A percentile compares a stretch with the other conserved stretches of the same genome.
Conservation (phyloP, 2,888 invertebrate species). For the Cryptocephalus moraei region DNA sequence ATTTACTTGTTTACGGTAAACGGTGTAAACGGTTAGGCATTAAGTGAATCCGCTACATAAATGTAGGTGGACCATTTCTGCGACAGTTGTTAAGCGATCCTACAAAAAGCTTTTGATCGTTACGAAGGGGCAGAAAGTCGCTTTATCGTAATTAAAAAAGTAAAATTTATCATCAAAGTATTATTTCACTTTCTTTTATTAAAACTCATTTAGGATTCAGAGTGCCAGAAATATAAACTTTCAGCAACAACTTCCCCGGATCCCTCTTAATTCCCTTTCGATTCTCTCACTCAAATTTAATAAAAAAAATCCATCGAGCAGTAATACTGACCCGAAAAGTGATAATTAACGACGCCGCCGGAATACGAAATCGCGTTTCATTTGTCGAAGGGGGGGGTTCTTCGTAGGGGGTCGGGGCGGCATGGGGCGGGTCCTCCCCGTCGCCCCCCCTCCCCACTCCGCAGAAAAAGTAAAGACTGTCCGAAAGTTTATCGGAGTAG, state of each 20-base stretch:
- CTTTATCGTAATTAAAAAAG: too few relatives aligned
- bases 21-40: too few relatives aligned
- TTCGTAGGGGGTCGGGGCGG: background rate
- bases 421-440: background rate
- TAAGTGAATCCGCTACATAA: too few relatives aligned
- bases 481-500: constrained; percentile 14
- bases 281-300: constrained; percentile 7
- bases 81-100: too few relatives aligned
- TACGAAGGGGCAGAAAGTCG: too few relatives aligned
- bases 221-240: too few relatives aligned
- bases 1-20: too few relatives aligned
- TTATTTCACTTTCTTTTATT: too few relatives aligned
- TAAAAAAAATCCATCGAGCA: constrained; percentile 10
- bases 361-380: constrained; percentile 1
- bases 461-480: constrained; percentile 18
- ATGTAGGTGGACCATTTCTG: too few relatives aligned
- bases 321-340: constrained; percentile 11
- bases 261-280: constrained; percentile 2
- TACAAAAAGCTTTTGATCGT: too few relatives aligned
- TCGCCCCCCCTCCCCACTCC: background rate
- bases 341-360: constrained; percentile 14
- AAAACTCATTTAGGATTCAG: too few relatives aligned
- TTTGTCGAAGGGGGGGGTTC: constrained; percentile 1
- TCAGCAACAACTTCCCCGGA: background rate
- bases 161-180: too few relatives aligned